These are phyloP conservation scores for Salmo trutta DNA, from an alignment of 2,797 vertebrate species.

Conservation along the genomic window DNA sequence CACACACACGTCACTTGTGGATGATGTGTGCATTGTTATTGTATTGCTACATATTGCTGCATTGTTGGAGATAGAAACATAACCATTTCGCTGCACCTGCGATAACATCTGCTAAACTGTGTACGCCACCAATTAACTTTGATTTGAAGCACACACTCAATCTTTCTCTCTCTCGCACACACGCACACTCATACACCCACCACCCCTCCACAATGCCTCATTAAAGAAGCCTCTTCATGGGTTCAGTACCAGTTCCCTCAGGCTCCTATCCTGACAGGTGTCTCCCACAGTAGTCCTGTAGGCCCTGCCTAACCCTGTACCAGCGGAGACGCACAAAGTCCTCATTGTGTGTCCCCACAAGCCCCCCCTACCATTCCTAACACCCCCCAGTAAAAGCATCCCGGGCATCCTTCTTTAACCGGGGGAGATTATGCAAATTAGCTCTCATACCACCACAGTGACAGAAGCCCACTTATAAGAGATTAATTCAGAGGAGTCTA, in stretches of 20 bases:
- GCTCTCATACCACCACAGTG: conserved; percentile 44
- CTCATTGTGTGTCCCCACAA: conserved; percentile 61
- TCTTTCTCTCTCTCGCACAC: conserved; percentile 58
- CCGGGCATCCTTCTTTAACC: conserved; percentile 74
- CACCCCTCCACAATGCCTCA: neutral
- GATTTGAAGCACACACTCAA: conserved; percentile 38
- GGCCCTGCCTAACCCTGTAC: conserved; percentile 9
- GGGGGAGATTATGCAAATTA: conserved; percentile 78
- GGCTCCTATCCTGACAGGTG: conserved; percentile 13
- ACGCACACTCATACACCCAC: conserved; percentile 14
- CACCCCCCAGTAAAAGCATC: conserved; percentile 54
- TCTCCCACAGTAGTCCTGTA: conserved; percentile 7
- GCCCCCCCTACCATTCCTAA: neutral
- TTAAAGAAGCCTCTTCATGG: neutral
- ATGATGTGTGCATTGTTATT: too few relatives aligned
- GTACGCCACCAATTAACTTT: too few relatives aligned
- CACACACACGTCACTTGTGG: conserved; percentile 25
- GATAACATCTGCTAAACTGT: too few relatives aligned
- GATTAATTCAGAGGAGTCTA: conserved; percentile 58
- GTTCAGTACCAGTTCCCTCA: neutral
- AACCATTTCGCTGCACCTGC: conserved; percentile 29
- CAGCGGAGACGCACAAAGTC: conserved; percentile 59
- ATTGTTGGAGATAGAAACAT: too few relatives aligned
- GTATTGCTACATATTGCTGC: too few relatives aligned
- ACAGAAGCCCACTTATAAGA: conserved; percentile 61